phyloP scores from a whole-genome alignment of 2,113 vertebrate genomes.

The Dipodomys ordii region DNA sequence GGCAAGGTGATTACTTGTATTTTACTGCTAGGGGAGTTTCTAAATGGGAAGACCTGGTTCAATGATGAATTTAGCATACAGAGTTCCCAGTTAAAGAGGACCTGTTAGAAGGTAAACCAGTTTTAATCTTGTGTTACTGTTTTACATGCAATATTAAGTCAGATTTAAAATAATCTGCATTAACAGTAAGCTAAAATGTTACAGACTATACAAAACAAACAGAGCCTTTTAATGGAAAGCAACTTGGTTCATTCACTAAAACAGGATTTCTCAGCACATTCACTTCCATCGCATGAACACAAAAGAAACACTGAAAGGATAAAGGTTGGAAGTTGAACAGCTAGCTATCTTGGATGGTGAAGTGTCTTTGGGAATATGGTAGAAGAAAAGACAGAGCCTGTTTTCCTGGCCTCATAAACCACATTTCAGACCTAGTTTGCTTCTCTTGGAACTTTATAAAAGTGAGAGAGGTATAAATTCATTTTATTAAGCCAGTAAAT shows the following conservation, averaged over 20 bases:
- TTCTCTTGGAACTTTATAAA: background rate
- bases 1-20: background rate
- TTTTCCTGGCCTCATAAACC: no score
- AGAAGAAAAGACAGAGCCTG: background rate
- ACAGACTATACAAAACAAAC: constrained; percentile 42
- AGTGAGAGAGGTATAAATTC: constrained; percentile 17
- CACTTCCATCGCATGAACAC: background rate
- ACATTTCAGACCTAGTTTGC: background rate
- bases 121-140: background rate
- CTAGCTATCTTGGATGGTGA: background rate
- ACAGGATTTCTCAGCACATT: background rate
- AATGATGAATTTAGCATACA: constrained; percentile 8
- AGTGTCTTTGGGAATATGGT: background rate
- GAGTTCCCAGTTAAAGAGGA: constrained; percentile 1
- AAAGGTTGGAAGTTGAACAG: background rate
- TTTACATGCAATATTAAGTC: background rate
- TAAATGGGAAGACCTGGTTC: constrained; percentile 38
- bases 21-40: constrained; percentile 42
- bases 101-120: background rate
- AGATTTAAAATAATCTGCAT: constrained; percentile 1
- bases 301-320: background rate
- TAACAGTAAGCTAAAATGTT: constrained; percentile 15
- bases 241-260: constrained; percentile 30
- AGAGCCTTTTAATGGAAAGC: constrained; percentile 39
- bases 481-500: background rate